phyloP scores from a whole-genome alignment of 2,797 vertebrate species.

The Chelon labrosus region DNA sequence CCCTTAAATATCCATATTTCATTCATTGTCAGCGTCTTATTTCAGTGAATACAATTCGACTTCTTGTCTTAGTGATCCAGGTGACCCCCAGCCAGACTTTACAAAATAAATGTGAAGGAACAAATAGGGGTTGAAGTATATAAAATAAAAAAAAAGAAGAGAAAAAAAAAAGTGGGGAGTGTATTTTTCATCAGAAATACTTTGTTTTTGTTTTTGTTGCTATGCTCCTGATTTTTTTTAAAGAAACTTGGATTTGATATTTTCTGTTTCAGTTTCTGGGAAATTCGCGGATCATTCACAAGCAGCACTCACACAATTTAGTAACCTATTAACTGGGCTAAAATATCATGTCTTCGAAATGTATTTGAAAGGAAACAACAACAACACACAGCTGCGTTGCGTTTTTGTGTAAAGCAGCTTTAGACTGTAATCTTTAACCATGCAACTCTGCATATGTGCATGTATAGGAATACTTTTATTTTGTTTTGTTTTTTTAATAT shows the following conservation, averaged over 20 bases:
- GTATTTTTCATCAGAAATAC: background rate
- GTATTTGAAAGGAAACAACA: too few relatives aligned
- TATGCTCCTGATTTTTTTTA: background rate
- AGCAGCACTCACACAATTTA: background rate
- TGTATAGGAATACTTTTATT: background rate
- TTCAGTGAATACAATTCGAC: too few relatives aligned
- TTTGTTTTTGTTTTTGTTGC: background rate
- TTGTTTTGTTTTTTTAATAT: background rate
- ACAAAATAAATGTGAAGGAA: too few relatives aligned
- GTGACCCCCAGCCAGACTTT: slow-evolving; percentile 5
- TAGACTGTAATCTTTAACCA: background rate
- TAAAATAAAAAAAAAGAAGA: too few relatives aligned
- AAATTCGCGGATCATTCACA: background rate
- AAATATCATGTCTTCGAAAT: background rate
- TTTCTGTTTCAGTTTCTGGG: background rate
- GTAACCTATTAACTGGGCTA: background rate
- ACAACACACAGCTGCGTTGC: background rate
- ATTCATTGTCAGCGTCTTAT: too few relatives aligned
- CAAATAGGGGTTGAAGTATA: background rate
- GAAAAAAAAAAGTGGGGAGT: background rate
- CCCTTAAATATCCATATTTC: background rate
- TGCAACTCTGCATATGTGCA: background rate
- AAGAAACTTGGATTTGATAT: background rate
- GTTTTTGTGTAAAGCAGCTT: background rate
- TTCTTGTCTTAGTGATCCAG: background rate